Evolutionary conservation across 64 coral and sea anemone species (phyloP).

Genomic region (Stichodactyla helianthus): DNA sequence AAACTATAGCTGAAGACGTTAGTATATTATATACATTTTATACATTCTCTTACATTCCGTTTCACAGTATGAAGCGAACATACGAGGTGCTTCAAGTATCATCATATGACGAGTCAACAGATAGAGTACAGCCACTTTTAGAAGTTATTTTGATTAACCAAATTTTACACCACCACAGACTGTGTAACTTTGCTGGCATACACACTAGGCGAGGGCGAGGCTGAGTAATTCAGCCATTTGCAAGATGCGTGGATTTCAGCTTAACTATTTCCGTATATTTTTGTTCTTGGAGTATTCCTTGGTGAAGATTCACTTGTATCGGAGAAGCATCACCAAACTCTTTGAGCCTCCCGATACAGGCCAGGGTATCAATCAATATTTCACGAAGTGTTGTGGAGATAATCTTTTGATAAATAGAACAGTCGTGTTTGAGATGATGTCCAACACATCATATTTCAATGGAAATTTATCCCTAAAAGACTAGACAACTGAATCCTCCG

Average conservation of each 20-base stretch:
- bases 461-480: no score
- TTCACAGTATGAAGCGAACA: no score
- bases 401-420: neutral
- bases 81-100: neutral
- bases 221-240: neutral
- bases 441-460: neutral
- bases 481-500: no score
- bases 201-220: neutral
- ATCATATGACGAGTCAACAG: neutral
- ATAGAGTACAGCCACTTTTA: neutral
- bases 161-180: neutral
- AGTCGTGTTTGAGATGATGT: neutral
- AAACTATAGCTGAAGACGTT: no score
- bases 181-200: neutral
- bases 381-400: neutral
- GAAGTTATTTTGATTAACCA: neutral
- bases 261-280: neutral
- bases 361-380: neutral
- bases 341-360: neutral
- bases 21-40: no score
- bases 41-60: no score
- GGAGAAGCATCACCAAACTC: no score
- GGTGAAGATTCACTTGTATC: neutral
- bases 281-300: neutral
- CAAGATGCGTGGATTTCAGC: neutral